Evolutionary conservation across 2,113 vertebrate genomes (phyloP), one percentile per base, ranked within the genome.

Genomic region (Neotoma lepida): DNA sequence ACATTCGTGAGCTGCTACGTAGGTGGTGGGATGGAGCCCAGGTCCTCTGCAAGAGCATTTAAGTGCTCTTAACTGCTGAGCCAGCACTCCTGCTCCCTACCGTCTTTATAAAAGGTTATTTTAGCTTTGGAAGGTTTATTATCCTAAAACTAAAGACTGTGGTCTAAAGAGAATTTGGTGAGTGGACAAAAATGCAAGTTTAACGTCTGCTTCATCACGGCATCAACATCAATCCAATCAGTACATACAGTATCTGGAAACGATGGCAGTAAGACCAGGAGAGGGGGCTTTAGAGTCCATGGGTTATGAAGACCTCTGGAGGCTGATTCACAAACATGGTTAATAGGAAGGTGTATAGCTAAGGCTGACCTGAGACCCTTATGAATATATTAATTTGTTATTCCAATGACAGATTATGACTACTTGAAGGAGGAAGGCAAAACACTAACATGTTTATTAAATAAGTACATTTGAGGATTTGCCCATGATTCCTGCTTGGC

Each of bases 101-200:
- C 3, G 1, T n/a, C 15, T 84, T 89, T 63, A 8, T 10, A 80
- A 78, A 93, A 35, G 30, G 9, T 24, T 66, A 63, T 88, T 77
- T 81, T 91, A 30, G n/a, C 84, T 74, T 91, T 87, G 41, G 51
- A 90, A 89, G 15, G 39, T 68, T 95, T 89, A 64, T 35, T 51
- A 17, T 90, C 24, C 77, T 76, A 90, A 95, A 88, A 90, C 39
- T 92, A 71, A 96, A 90, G 51, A 81, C 63, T 14, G 41, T 94
- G 44, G 54, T 94, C 49, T 87, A 66, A 84, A 84, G n/a, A 89
- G 1, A 94, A 56, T 78, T 49, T 68, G 17, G 46, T 58, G 13
- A 54, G 26, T n/a, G 56, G 54, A 80, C 35, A 96, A 44, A 78
- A 88, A 80, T 18, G 13, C 22, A 26, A 86, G 63, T 78, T 80